Conservation (phyloP, 2,888 invertebrate genomes). For the Aquatica leii region DNA sequence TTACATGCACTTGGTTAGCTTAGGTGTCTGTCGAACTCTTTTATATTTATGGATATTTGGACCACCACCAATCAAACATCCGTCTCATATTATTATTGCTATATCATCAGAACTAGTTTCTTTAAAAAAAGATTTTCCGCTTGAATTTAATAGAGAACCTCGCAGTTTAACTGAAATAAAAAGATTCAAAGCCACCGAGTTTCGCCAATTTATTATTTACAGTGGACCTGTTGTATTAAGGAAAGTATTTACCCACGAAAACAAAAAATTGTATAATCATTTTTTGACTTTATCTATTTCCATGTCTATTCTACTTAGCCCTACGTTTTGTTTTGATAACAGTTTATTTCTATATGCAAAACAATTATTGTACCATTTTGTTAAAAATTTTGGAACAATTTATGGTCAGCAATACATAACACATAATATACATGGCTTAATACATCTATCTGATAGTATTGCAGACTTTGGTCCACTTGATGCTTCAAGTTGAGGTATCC, state of each 20-base stretch:
- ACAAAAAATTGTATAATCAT: not conserved
- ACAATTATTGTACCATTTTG: conserved; percentile 19
- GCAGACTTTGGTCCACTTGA: not conserved
- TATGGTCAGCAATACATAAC: conserved; percentile 12
- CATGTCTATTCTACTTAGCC: not conserved
- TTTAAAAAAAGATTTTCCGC: not conserved
- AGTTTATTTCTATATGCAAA: conserved; percentile 4
- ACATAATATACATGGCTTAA: conserved; percentile 1
- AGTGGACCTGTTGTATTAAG: conserved; percentile 27
- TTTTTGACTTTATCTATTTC: not conserved
- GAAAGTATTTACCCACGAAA: conserved; percentile 9
- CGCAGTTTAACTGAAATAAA: conserved; percentile 27
- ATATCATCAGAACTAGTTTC: not conserved
- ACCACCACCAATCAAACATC: not conserved
- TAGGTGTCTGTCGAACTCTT: not conserved
- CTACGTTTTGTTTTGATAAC: not conserved
- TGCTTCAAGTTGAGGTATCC: not conserved
- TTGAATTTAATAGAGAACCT: conserved; percentile 23
- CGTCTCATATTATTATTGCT: not conserved
- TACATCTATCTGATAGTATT: not conserved
- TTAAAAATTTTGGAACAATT: conserved; percentile 4
- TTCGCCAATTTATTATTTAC: conserved; percentile 30
- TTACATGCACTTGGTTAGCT: conserved; percentile 13
- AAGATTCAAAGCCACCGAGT: conserved; percentile 37
- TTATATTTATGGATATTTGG: conserved; percentile 13